Base-by-base conservation (phyloP, 2,113 vertebrate species). In the Octodon degus region DNA sequence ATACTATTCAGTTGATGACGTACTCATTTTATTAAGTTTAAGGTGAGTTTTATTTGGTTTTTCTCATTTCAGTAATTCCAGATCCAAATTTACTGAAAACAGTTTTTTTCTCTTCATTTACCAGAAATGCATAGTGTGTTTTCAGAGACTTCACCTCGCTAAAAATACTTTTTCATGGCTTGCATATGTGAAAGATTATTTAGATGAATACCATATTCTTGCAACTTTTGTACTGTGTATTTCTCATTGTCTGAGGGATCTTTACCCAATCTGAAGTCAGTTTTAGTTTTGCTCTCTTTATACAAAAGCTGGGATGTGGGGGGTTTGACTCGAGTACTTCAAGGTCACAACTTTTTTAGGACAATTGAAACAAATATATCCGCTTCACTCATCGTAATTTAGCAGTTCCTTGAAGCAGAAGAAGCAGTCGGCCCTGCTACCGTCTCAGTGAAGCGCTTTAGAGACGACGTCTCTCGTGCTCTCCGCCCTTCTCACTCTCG, bases 21-120 rank as follows among this genome's bases (percentile, higher is more conserved):
- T 43, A 32, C 53, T 53, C 16, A 72, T 10, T 72, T 74, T 68
- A 67, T 89, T 91, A 88, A 27, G 76, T 27, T 63, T 92, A 84
- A 77, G 37, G 14, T 77, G 81, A 55, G 24, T 74, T 86, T 90
- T 90, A 62, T 77, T 90, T 91, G 8, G 6, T 90, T 90, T 58
- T 90, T 1, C 50, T 82, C 74, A 82, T 82, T 92, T 77, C 24
- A 58, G 76, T 90, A 63, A 96, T 94, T 86, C 80, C 40, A 85
- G 22, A 40, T 30, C 89, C 27, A 89, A 76, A 76, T 67, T 84
- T 84, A 72, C 5, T 5, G n/a, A 55, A 95, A 95, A 87, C 12
- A 79, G 65, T 5, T 65, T 86, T 20, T 58, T n/a, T 85, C 27
- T 89, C 40, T 93, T 93, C 55, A 65, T 93, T 81, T 34, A 86